Evolutionary conservation across 1,140 invertebrate species (phyloP).

Genomic region (Mya arenaria): DNA sequence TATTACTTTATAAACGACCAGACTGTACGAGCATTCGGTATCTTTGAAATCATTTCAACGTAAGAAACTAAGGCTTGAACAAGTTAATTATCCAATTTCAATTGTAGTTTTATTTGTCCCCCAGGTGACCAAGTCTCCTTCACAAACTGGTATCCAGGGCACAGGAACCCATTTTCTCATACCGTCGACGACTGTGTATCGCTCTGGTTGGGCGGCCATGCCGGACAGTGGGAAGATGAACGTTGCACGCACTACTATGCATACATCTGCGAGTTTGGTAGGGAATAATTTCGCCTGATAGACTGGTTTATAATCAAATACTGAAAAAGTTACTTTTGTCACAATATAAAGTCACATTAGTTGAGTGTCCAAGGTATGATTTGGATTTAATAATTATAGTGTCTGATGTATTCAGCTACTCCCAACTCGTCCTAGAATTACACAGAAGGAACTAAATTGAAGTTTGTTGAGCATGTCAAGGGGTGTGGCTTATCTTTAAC

Average conservation of each 20-base stretch:
- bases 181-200: slow-evolving; percentile 2
- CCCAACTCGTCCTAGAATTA: too few relatives aligned
- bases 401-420: too few relatives aligned
- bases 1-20: not conserved
- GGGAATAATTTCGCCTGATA: not conserved
- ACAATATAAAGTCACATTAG: too few relatives aligned
- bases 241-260: not conserved
- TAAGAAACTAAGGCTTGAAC: not conserved
- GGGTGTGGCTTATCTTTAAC: too few relatives aligned
- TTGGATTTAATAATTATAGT: too few relatives aligned
- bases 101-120: not conserved
- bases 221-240: not conserved
- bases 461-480: too few relatives aligned
- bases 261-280: slow-evolving; percentile 27
- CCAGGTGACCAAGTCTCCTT: not conserved
- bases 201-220: not conserved
- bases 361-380: too few relatives aligned
- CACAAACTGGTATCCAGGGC: not conserved
- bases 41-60: not conserved
- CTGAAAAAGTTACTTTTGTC: too few relatives aligned
- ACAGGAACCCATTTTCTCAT: not conserved
- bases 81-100: not conserved
- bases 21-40: not conserved
- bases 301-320: too few relatives aligned
- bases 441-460: too few relatives aligned